phyloP scores from a whole-genome alignment of 2,797 vertebrate genomes.

The Chelidonichthys spinosus region DNA sequence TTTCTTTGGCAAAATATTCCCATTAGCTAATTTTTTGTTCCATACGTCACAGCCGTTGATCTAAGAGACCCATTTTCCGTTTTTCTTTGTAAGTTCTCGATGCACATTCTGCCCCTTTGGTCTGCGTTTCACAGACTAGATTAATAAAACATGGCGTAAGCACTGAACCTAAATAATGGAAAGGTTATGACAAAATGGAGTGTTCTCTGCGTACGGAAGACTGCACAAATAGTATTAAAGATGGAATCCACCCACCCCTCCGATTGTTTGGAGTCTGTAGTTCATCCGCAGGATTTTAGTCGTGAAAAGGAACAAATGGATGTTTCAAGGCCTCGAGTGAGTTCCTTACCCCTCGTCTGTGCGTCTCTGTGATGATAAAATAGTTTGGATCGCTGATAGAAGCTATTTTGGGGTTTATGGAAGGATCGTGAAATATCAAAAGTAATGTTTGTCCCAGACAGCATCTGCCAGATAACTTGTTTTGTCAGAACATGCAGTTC shows the following conservation, averaged over 20 bases:
- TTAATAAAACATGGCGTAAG: conserved; percentile 80
- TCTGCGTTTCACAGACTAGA: conserved; percentile 46
- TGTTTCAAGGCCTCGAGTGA: conserved; percentile 2
- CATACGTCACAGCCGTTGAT: conserved; percentile 3
- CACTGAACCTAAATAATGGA: conserved; percentile 77
- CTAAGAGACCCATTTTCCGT: conserved; percentile 24
- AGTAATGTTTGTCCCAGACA: conserved; percentile 61
- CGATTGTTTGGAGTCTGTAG: conserved; percentile 31
- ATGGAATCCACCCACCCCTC: conserved; percentile 28
- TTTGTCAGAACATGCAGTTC: conserved; percentile 55
- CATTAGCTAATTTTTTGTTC: conserved; percentile 17
- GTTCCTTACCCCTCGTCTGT: conserved; percentile 6
- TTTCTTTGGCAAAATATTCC: conserved; percentile 23
- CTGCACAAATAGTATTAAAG: conserved; percentile 64
- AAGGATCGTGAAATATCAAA: conserved; percentile 56
- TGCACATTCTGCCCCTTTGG: conserved; percentile 44
- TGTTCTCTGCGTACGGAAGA: conserved; percentile 52
- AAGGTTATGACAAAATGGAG: conserved; percentile 74
- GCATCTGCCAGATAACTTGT: conserved; percentile 28
- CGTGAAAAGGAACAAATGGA: conserved; percentile 7
- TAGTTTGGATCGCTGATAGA: conserved; percentile 30
- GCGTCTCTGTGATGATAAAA: conserved; percentile 37
- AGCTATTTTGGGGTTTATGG: conserved; percentile 43
- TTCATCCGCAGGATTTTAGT: conserved; percentile 14
- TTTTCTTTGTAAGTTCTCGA: conserved; percentile 26